Conservation (phyloP, 2,797 vertebrate genomes). For the Typhlichthys subterraneus region DNA sequence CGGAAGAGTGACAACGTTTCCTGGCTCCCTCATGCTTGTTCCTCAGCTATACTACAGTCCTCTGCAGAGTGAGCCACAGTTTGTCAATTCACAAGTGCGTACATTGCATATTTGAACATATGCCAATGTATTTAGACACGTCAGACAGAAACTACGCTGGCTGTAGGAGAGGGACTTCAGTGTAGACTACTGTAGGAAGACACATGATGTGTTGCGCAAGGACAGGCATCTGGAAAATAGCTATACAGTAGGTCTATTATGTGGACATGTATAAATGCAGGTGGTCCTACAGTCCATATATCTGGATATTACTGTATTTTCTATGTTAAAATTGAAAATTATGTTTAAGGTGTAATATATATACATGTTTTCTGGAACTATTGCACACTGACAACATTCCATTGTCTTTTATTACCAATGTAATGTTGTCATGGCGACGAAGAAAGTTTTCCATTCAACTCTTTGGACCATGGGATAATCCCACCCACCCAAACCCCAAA, state of each 20-base stretch:
- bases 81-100: conserved; percentile 32
- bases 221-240: conserved; percentile 50
- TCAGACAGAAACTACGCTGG: conserved; percentile 44
- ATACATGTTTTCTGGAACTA: no score
- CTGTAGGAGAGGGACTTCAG: conserved; percentile 59
- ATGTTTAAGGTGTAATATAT: no score
- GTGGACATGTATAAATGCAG: conserved; percentile 43
- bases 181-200: conserved; percentile 16
- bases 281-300: conserved; percentile 44
- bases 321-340: no score
- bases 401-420: no score
- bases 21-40: conserved; percentile 51
- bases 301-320: no score
- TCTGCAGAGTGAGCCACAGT: conserved; percentile 35
- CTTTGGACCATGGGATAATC: conserved; percentile 7
- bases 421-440: no score
- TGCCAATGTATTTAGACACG: conserved; percentile 49
- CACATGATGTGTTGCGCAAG: conserved; percentile 50
- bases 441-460: conserved; percentile 15
- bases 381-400: no score
- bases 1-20: conserved; percentile 9
- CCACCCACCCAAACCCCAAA: not conserved
- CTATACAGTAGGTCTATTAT: conserved; percentile 24
- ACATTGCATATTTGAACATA: conserved; percentile 49
- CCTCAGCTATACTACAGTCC: conserved; percentile 1